Percentiles rank a stretch among this genome's conserved stretches.
phyloP scores from a whole-genome alignment of 2,113 vertebrate species.

The Aplodontia rufa region DNA sequence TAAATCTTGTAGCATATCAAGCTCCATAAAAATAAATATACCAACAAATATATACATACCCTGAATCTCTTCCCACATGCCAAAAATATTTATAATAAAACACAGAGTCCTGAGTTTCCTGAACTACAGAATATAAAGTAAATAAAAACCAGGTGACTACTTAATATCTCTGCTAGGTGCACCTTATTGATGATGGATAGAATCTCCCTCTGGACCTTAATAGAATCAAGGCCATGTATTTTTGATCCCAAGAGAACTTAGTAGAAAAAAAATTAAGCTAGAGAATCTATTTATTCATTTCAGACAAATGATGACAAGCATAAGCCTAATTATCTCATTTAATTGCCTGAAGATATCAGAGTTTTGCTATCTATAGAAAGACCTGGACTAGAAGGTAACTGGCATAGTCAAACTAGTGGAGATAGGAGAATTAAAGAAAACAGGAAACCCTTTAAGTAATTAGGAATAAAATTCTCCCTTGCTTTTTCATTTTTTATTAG shows the following conservation, averaged over 20 bases:
- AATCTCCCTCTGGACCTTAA: background rate
- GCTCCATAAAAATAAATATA: background rate
- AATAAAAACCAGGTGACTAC: background rate
- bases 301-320: background rate
- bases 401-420: background rate
- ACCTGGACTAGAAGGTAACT: background rate
- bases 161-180: background rate
- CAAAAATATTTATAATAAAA: background rate
- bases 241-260: background rate
- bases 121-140: background rate
- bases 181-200: background rate
- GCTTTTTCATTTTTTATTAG: background rate
- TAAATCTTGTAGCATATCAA: background rate
- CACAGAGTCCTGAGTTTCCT: background rate
- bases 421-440: background rate
- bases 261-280: background rate
- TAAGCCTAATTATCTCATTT: constrained; percentile 5
- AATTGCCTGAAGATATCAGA: background rate
- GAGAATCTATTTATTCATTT: background rate
- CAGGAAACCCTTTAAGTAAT: background rate
- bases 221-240: background rate
- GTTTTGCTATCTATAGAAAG: background rate
- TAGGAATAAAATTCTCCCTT: background rate
- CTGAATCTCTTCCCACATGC: background rate
- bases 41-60: background rate